These are phyloP conservation scores for Steromphala cineraria DNA, from an alignment of 2,888 invertebrate genomes.

Conservation along the genomic window DNA sequence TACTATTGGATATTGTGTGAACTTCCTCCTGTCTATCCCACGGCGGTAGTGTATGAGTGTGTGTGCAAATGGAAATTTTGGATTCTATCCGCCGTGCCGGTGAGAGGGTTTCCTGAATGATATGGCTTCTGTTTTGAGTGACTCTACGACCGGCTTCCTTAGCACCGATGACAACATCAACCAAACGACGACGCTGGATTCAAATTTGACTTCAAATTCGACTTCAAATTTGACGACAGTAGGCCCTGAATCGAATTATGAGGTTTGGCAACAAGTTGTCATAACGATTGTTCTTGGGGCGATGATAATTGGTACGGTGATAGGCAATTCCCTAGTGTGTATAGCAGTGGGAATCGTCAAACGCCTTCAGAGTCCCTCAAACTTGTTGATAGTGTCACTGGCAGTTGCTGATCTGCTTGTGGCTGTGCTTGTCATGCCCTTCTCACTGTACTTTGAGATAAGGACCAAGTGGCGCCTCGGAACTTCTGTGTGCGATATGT, in stretches of 20 bases:
- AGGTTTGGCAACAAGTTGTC: slow-evolving; percentile 52
- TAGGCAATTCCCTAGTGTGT: slow-evolving; percentile 78
- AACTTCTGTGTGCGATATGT: slow-evolving; percentile 76
- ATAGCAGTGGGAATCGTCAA: slow-evolving; percentile 78
- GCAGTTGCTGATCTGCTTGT: slow-evolving; percentile 78
- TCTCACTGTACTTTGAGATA: slow-evolving; percentile 75
- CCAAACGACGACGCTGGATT: not conserved
- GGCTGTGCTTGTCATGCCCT: slow-evolving; percentile 78
- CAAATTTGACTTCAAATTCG: not conserved
- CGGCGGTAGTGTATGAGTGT: no score
- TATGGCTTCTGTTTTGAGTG: not conserved
- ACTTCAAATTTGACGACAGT: not conserved
- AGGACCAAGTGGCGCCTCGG: slow-evolving; percentile 72
- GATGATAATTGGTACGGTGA: slow-evolving; percentile 76
- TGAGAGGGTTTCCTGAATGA: not conserved
- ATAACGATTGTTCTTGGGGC: slow-evolving; percentile 58
- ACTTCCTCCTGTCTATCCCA: no score
- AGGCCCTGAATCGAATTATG: slow-evolving; percentile 28
- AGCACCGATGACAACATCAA: not conserved
- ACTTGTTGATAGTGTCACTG: slow-evolving; percentile 76
- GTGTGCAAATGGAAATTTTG: not conserved
- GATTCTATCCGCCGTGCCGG: not conserved
- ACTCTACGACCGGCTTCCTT: not conserved
- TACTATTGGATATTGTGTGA: no score
- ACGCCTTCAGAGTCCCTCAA: slow-evolving; percentile 76